Evolutionary conservation across 1,140 invertebrate genomes (phyloP), one percentile per base, ranked within the genome.

Genomic region (Meloidogyne exigua): DNA sequence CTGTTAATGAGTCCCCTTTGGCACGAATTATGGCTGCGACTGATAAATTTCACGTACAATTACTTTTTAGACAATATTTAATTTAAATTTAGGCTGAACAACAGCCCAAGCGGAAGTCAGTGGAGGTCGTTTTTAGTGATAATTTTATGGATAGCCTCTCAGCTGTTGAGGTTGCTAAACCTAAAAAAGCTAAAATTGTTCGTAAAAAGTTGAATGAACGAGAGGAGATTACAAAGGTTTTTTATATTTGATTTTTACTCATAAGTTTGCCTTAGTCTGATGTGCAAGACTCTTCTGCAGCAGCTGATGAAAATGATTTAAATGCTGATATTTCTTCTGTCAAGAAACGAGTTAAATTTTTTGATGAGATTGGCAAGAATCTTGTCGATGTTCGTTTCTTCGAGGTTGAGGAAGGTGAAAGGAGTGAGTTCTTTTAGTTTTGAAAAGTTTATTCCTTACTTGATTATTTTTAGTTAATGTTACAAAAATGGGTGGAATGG

Each of bases 81-180:
- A 7, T 13, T 42, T 39, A 36, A 12, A 69, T 69, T 69, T 44
- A 71, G 69, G 69, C 69, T 7, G 69, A 44, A 36, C 69, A 26
- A 42, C 69, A 71, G 10, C 69, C 69, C n/a, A 71, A 71, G n/a
- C 23, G 69, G 32, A 71, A 71, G 39, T n/a, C 32, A 2, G 69
- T 44, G 23, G 69, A 71, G 10, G 69, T 71, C 23, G 62, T 71
- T 44, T 71, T 71, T 28, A 57, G 44, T 18, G 69, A 71, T 11
- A 71, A 44, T n/a, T 71, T 71, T n/a, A 71, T 71, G 69, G 69
- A 71, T n/a, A 71, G 69, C 62, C n/a, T 71, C 18, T 71, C 44
- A 44, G 39, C 69, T n/a, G 28, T 23, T 44, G 39, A 44, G 7
- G 62, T 28, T 18, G 36, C 69, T 7, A 44, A 25, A 18, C 44